Evolutionary conservation across 2,888 invertebrate species (phyloP).

Genomic region (Antitype chi): DNA sequence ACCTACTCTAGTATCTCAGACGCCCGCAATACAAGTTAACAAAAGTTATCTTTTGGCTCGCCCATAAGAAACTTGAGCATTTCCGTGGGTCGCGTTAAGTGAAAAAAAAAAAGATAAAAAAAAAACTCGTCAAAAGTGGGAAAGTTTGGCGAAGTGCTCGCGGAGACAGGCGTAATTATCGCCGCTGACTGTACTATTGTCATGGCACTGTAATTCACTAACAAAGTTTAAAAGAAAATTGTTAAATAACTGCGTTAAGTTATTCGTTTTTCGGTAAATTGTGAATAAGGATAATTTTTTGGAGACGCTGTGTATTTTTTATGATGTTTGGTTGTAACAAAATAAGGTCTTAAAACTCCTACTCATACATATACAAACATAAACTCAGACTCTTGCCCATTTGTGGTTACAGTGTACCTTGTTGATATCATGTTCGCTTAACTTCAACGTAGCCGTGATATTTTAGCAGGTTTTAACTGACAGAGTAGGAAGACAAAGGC

Average conservation of each 20-base stretch:
- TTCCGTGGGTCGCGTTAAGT: constrained; percentile 65
- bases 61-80: constrained; percentile 61
- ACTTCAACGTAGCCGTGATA: neutral
- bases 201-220: constrained; percentile 58
- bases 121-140: constrained; percentile 65
- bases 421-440: neutral
- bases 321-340: neutral
- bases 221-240: constrained; percentile 64
- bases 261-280: constrained; percentile 43
- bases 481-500: neutral
- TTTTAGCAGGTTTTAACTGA: neutral
- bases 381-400: neutral
- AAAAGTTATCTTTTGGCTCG: constrained; percentile 65
- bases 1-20: constrained; percentile 13
- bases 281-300: constrained; percentile 20
- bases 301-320: neutral
- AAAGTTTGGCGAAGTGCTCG: constrained; percentile 60
- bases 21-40: constrained; percentile 50
- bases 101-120: constrained; percentile 56
- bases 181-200: constrained; percentile 63
- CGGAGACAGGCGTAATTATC: constrained; percentile 66
- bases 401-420: neutral
- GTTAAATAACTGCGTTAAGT: constrained; percentile 58
- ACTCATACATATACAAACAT: neutral
- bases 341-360: neutral